A percentile compares a stretch with the other conserved stretches of the same genome.
Conservation (phyloP, 64 coral and sea anemone species). For the Pachyseris speciosa region DNA sequence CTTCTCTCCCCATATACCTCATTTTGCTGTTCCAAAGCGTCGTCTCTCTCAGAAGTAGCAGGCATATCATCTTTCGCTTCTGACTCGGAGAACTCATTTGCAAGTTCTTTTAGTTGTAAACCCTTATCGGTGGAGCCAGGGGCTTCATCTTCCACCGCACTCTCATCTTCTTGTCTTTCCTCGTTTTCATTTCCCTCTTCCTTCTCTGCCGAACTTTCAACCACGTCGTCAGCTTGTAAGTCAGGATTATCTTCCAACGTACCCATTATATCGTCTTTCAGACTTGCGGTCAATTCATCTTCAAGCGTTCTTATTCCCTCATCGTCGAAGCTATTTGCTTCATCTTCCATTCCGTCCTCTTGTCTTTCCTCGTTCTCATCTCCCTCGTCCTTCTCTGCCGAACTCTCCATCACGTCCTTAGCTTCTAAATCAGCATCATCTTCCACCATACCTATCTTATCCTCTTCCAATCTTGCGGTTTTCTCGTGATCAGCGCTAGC, state of each 20-base stretch:
- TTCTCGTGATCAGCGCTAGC: constrained; percentile 1
- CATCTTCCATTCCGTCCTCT: not conserved
- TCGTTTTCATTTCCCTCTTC: not conserved
- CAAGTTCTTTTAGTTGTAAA: not conserved
- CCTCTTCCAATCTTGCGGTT: not conserved
- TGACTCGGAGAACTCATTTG: not conserved
- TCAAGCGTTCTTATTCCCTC: no score
- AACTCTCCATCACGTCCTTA: not conserved
- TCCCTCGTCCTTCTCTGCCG: not conserved
- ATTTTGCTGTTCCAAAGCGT: not conserved
- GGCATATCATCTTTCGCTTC: not conserved
- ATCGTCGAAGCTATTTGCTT: not conserved
- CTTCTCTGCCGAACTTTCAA: not conserved
- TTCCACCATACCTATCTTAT: not conserved
- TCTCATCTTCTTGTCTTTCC: not conserved
- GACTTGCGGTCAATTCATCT: not conserved
- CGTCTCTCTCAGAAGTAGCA: not conserved
- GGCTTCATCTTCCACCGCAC: not conserved
- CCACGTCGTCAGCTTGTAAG: not conserved
- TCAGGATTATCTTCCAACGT: not conserved
- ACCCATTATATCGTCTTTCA: not conserved
- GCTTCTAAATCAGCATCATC: not conserved
- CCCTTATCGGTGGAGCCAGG: not conserved
- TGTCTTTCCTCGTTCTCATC: not conserved
- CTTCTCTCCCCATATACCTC: not conserved